A percentile compares a stretch with the other conserved stretches of the same genome.
These are phyloP conservation scores for Zoanthus gigantus DNA, from an alignment of 92 coral and sea anemone species.

Conservation along the genomic window DNA sequence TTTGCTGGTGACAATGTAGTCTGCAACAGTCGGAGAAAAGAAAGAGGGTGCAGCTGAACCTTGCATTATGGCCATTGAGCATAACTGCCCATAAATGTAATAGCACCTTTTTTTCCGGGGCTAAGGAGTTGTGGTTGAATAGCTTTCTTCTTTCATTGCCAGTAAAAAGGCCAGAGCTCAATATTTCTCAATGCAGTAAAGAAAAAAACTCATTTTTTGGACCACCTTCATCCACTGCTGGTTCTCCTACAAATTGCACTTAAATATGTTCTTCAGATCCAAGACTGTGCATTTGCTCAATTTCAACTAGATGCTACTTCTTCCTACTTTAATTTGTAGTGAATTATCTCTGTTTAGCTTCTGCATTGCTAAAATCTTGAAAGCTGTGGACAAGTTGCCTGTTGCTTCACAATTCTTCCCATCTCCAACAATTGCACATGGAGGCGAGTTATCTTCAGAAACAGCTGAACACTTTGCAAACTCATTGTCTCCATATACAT, in stretches of 20 bases:
- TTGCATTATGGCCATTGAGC: constrained; percentile 58
- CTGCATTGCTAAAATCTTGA: constrained; percentile 46
- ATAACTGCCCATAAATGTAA: constrained; percentile 61
- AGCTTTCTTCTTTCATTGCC: constrained; percentile 54
- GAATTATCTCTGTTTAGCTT: constrained; percentile 53
- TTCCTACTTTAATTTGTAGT: constrained; percentile 52
- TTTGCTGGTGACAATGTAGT: constrained; percentile 60
- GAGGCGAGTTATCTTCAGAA: background rate
- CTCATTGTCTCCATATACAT: constrained; percentile 6
- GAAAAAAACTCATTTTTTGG: constrained; percentile 70
- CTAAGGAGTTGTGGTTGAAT: constrained; percentile 56
- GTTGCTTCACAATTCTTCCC: constrained; percentile 7
- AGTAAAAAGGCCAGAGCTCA: constrained; percentile 53
- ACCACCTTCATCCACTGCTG: constrained; percentile 68
- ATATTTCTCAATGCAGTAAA: constrained; percentile 52
- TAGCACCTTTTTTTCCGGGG: constrained; percentile 55
- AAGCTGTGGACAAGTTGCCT: constrained; percentile 5
- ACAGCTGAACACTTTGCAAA: constrained; percentile 33
- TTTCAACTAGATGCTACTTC: constrained; percentile 61
- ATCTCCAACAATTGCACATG: background rate
- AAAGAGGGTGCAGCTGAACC: constrained; percentile 62
- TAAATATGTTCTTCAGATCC: constrained; percentile 48
- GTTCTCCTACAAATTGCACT: constrained; percentile 70
- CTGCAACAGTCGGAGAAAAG: constrained; percentile 63
- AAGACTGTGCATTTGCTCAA: constrained; percentile 46